phyloP scores from a whole-genome alignment of 2,797 vertebrate species.

The Pseudocheirus occidentalis region DNA sequence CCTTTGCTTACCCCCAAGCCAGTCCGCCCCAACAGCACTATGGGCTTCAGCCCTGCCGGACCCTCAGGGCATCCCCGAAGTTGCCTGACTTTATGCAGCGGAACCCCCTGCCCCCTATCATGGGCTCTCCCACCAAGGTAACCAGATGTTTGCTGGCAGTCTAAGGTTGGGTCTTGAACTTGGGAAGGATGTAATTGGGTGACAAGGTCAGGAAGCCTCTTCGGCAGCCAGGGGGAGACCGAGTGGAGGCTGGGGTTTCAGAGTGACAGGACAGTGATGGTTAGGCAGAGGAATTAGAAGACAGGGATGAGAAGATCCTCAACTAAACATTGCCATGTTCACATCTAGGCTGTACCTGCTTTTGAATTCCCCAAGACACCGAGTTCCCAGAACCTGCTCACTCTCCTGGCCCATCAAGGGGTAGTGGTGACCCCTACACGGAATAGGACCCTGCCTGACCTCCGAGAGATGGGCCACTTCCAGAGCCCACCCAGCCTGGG shows the following conservation, averaged over 20 bases:
- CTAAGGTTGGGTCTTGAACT: background rate
- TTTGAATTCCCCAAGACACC: constrained; percentile 95
- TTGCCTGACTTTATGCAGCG: constrained; percentile 97
- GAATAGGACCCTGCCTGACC: constrained; percentile 88
- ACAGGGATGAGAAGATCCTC: background rate
- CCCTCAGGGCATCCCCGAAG: constrained; percentile 93
- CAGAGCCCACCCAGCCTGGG: constrained; percentile 84
- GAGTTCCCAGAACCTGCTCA: constrained; percentile 92
- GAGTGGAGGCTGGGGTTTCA: background rate
- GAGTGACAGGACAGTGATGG: background rate
- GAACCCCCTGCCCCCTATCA: constrained; percentile 94
- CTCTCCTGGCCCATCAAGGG: constrained; percentile 90
- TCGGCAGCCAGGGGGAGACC: background rate
- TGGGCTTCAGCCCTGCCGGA: constrained; percentile 87
- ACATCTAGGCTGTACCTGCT: constrained; percentile 88
- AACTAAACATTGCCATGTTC: background rate
- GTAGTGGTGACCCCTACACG: constrained; percentile 84
- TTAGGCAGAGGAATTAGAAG: background rate
- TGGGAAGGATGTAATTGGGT: background rate
- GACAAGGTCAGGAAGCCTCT: background rate
- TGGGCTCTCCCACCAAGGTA: constrained; percentile 96
- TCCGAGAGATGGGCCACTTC: constrained; percentile 86
- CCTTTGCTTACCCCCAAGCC: constrained; percentile 75
- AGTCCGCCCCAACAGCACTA: constrained; percentile 82
- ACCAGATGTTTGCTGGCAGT: background rate